Base-by-base conservation (phyloP, 2,797 vertebrate genomes). In the Gymnocypris eckloni region DNA sequence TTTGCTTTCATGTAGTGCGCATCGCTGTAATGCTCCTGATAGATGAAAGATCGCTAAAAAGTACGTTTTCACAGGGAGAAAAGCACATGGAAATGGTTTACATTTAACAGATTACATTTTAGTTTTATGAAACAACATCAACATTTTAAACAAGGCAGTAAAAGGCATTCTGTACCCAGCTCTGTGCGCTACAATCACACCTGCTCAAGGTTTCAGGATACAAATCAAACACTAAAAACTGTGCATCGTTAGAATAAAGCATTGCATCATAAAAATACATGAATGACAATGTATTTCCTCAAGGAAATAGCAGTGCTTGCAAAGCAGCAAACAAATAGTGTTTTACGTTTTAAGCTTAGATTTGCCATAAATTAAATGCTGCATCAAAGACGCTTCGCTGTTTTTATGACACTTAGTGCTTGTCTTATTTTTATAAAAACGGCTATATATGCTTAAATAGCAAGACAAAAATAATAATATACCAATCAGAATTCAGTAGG, bases 1-100 rank as follows among this genome's bases (percentile, higher is more conserved):
- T 88, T 83, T 82, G 83, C 84, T 92, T 93, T 93, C 84, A 91
- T 92, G 91, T 85, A 54, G 33, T 39, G 16, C 86, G 83, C 90
- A 90, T 92, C 87, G 87, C 89, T 79, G 90, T 90, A 93, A 88
- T 70, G 73, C 72, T 89, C 84, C 84, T 90, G 88, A 85, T 89
- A 82, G n/a, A 88, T 85, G 88, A 89, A 90, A 93, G 91, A 92
- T 90, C 87, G 90, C 90, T 56, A 82, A 28, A 85, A 39, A 76
- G 69, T 59, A 56, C 54, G 52, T 43, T 69, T 43, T 79, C 43
- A 79, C 41, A 67, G 45, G 70, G 61, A 77, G 37, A 69, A 77
- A 77, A 28, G 22, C 45, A 54, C 33, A n/a, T 22, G 25, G 54
- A 64, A 66, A 80, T 13, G 22, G 43, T 77, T 77, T 69, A 69